Evolutionary conservation across 2,797 vertebrate species (phyloP).

Genomic region (Apodemus agrarius): DNA sequence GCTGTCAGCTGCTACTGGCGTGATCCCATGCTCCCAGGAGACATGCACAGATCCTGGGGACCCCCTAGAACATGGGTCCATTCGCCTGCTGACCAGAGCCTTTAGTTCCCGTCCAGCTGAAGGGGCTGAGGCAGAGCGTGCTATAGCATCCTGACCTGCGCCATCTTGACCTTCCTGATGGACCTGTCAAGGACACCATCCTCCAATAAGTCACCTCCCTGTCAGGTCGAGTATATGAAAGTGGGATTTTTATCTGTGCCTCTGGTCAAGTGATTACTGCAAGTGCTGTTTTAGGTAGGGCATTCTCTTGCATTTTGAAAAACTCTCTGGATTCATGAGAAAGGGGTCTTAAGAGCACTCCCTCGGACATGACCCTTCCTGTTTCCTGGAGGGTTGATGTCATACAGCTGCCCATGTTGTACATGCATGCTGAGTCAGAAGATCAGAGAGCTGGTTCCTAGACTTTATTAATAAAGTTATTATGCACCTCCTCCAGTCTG

Average conservation of each 20-base stretch:
- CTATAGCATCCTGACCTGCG: accelerated
- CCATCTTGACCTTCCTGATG: neutral
- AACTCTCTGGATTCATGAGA: neutral
- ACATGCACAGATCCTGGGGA: neutral
- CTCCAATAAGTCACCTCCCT: neutral
- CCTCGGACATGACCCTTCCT: neutral
- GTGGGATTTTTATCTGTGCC: neutral
- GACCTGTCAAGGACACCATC: neutral
- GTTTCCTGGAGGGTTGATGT: neutral
- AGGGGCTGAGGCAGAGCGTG: neutral
- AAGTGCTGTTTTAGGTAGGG: neutral
- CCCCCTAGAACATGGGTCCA: neutral
- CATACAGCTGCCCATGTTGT: neutral
- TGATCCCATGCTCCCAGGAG: neutral
- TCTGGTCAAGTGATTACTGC: neutral
- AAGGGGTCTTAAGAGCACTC: accelerated
- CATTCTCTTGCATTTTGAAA: neutral
- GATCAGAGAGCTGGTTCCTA: neutral
- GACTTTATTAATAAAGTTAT: neutral
- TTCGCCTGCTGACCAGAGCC: too few relatives aligned
- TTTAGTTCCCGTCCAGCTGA: neutral
- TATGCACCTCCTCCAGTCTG: neutral
- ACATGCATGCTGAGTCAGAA: neutral
- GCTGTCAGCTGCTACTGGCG: neutral
- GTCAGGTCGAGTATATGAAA: neutral